These are phyloP conservation scores for Tetragonula clypearis DNA, from an alignment of 1,140 invertebrate species.

Conservation along the genomic window DNA sequence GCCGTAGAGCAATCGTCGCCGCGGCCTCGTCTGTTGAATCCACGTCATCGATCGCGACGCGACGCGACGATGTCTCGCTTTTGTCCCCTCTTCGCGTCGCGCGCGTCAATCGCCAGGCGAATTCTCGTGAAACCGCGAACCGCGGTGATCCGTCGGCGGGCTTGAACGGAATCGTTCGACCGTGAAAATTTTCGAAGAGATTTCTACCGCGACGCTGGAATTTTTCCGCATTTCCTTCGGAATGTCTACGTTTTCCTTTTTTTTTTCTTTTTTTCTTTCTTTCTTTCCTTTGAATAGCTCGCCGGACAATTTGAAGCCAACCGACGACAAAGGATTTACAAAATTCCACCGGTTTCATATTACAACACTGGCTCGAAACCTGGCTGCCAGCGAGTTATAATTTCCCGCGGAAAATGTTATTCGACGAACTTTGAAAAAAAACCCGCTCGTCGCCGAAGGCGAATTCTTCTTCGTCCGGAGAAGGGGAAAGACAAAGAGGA, in stretches of 20 bases:
- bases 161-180: background rate
- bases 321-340: background rate
- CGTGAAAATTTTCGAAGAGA: background rate
- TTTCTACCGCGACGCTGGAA: background rate
- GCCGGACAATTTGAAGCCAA: background rate
- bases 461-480: too few relatives aligned
- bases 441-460: too few relatives aligned
- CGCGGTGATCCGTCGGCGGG: background rate
- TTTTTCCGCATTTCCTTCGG: background rate
- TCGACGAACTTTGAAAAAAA: background rate
- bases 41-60: background rate
- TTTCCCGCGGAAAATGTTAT: background rate
- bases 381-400: background rate
- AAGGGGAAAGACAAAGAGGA: too few relatives aligned
- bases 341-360: background rate
- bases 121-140: too few relatives aligned
- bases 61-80: background rate
- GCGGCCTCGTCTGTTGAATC: slow-evolving; percentile 2
- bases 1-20: slow-evolving; percentile 4
- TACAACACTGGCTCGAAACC: too few relatives aligned
- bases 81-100: background rate
- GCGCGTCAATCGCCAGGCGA: too few relatives aligned
- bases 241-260: background rate
- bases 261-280: too few relatives aligned
- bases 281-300: background rate